Conservation (phyloP, 2,113 vertebrate species). For the Lophura nycthemera region DNA sequence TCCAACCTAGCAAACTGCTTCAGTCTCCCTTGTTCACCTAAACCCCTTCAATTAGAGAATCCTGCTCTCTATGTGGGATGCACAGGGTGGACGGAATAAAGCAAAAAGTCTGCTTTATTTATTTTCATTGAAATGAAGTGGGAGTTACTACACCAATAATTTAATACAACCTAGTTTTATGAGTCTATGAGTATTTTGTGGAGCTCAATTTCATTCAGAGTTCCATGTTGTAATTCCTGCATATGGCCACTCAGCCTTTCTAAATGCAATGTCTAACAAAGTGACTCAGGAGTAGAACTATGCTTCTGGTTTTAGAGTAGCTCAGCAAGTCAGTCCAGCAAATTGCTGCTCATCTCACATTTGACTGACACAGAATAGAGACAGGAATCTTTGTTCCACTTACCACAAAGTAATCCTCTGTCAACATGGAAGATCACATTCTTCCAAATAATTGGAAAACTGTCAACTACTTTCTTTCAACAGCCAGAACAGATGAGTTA, state of each 20-base stretch:
- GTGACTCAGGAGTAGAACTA: background rate
- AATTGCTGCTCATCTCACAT: background rate
- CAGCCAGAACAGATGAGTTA: background rate
- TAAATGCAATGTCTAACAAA: background rate
- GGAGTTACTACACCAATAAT: background rate
- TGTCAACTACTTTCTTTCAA: background rate
- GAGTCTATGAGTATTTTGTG: background rate
- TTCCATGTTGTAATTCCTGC: background rate
- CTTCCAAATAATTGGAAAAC: background rate
- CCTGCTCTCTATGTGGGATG: background rate
- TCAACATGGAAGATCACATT: background rate
- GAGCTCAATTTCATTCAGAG: background rate
- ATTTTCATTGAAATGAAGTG: background rate
- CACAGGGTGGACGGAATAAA: background rate
- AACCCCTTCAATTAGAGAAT: background rate
- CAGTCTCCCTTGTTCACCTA: background rate
- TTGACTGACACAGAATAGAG: background rate
- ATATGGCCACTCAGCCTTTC: background rate
- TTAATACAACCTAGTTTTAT: background rate
- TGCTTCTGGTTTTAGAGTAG: fast-evolving
- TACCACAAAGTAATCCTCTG: background rate
- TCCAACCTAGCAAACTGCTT: background rate
- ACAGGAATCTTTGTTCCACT: background rate
- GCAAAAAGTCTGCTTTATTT: background rate
- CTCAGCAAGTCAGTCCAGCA: background rate